A percentile compares a stretch with the other conserved stretches of the same genome.
phyloP scores from a whole-genome alignment of 2,888 invertebrate species.

The Lepas anatifera region DNA sequence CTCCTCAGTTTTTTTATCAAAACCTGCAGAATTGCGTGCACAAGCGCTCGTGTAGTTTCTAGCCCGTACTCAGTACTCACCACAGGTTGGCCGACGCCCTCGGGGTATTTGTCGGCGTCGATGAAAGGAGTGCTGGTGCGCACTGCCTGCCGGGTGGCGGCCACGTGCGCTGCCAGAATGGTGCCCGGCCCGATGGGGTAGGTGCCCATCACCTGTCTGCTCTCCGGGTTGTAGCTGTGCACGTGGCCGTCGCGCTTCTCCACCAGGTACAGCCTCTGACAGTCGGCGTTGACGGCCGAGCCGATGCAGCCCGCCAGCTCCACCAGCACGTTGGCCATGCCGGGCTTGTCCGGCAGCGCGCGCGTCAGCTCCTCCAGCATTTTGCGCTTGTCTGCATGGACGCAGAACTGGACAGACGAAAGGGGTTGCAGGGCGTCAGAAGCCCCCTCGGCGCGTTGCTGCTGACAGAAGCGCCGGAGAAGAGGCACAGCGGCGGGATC shows the following conservation, averaged over 20 bases:
- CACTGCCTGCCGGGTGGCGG: slow-evolving; percentile 18
- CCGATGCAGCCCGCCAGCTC: slow-evolving; percentile 53
- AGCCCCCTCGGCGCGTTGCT: too few relatives aligned
- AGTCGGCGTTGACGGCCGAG: slow-evolving; percentile 52
- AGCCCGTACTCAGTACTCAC: too few relatives aligned
- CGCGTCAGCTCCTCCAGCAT: slow-evolving; percentile 50
- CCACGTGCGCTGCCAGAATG: slow-evolving; percentile 22
- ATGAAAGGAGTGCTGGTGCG: slow-evolving; percentile 14
- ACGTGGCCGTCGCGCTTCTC: slow-evolving; percentile 31
- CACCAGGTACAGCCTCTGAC: slow-evolving; percentile 47
- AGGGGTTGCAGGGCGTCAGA: too few relatives aligned
- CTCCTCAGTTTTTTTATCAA: too few relatives aligned
- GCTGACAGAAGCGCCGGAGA: too few relatives aligned
- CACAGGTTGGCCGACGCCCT: slow-evolving; percentile 17
- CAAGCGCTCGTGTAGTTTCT: too few relatives aligned
- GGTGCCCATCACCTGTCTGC: slow-evolving; percentile 1
- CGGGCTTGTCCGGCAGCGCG: slow-evolving; percentile 42
- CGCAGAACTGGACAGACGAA: slow-evolving; percentile 39
- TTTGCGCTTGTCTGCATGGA: slow-evolving; percentile 50
- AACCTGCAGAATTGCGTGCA: too few relatives aligned
- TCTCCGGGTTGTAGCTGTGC: slow-evolving; percentile 1
- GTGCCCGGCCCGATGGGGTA: slow-evolving; percentile 17
- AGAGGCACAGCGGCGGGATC: too few relatives aligned
- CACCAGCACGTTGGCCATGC: slow-evolving; percentile 50
- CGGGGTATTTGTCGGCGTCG: slow-evolving; percentile 20